Evolutionary conservation across 2,888 invertebrate species (phyloP), one percentile per base, ranked within the genome.

Genomic region (Tuta absoluta): DNA sequence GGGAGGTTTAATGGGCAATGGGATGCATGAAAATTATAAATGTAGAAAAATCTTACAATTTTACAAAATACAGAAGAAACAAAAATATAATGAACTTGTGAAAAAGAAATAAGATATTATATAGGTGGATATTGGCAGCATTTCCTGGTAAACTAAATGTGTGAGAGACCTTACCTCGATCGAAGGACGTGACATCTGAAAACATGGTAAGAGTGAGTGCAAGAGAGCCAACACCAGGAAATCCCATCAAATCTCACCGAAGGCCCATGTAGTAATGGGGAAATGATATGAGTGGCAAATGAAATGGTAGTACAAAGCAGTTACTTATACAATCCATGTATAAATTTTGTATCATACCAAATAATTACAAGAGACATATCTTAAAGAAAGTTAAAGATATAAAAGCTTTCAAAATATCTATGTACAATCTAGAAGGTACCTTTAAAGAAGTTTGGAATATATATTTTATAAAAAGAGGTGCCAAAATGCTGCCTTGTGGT

Each of bases 121-220:
- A 67, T 65, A 71, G 79, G 83, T 85, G 84, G 80, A 79, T 81
- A 82, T 84, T 85, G 82, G 74, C 78, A 77, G 82, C 73, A 88
- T 87, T 89, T 87, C 88, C 87, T 85, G 89, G 89, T 84, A 75
- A 75, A 69, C 68, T 70, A 74, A 75, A 81, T 84, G 81, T 73
- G 70, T 80, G 82, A 72, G 74, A 84, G 85, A 53, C 82, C 90
- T 89, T 89, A 90, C 91, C 91, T 91, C 87, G 80, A 71, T 86
- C 85, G 74, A 84, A 79, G 74, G 85, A 80, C 70, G 88, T 81
- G 68, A 82, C 78, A 87, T 89, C 91, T 91, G 90, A 86, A 90
- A 90, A 85, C 79, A 86, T 85, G 85, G 76, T 75, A 82, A 80
- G 69, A 71, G 74, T 89, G 85, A 86, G 83, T 87, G 81, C 65